Evolutionary conservation across 2,797 vertebrate genomes (phyloP).

Genomic region (Hirundo rustica): DNA sequence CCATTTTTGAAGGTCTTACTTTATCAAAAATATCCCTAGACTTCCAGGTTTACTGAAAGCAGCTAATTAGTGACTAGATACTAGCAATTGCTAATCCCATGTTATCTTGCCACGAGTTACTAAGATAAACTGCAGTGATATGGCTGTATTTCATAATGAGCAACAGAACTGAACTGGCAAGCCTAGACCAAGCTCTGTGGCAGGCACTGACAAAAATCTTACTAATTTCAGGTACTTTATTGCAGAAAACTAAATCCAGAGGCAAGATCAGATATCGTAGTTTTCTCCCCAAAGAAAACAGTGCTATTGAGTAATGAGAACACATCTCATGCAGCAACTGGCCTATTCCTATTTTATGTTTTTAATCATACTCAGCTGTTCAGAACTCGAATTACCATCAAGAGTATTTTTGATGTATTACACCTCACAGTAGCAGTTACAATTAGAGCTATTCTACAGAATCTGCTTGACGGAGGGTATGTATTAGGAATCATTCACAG

Average conservation of each 20-base stretch:
- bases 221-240: not conserved
- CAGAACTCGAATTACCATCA: not conserved
- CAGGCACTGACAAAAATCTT: not conserved
- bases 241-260: not conserved
- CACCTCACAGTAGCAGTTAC: constrained; percentile 9
- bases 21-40: not conserved
- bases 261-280: not conserved
- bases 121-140: not conserved
- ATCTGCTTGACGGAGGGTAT: not conserved
- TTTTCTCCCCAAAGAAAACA: not conserved
- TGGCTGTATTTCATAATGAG: not conserved
- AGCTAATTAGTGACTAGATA: not conserved
- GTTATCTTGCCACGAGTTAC: not conserved
- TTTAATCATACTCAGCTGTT: constrained; percentile 46
- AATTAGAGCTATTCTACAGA: not conserved
- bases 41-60: not conserved
- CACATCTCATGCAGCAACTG: not conserved
- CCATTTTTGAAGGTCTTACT: not conserved
- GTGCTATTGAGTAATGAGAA: not conserved
- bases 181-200: not conserved
- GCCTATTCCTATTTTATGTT: not conserved
- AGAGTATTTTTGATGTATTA: not conserved
- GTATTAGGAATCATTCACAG: not conserved
- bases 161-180: not conserved
- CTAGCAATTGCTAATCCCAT: not conserved